phyloP scores from a whole-genome alignment of 2,888 invertebrate genomes.

The Campopleginae sp. region DNA sequence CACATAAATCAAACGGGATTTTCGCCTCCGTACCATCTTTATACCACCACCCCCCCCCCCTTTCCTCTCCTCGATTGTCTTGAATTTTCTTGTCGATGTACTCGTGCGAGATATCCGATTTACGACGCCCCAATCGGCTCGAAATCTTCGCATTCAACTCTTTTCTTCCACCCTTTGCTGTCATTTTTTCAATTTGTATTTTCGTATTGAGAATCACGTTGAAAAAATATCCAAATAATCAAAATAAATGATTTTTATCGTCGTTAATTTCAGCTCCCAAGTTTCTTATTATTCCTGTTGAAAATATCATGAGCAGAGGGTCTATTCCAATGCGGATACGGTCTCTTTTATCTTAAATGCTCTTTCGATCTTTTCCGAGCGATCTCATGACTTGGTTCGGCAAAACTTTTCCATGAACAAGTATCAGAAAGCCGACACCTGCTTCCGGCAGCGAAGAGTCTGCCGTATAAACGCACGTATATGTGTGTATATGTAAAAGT shows the following conservation, averaged over 20 bases:
- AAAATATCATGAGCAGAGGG: constrained; percentile 8
- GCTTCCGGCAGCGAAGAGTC: constrained; percentile 48
- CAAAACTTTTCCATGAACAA: constrained; percentile 57
- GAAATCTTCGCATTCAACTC: not conserved
- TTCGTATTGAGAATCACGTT: not conserved
- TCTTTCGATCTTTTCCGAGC: constrained; percentile 35
- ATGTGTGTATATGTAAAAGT: constrained; percentile 9
- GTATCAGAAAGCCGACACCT: constrained; percentile 63
- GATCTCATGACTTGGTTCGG: constrained; percentile 30
- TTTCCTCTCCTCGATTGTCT: constrained; percentile 51
- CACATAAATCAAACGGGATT: constrained; percentile 67
- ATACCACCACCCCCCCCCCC: not conserved
- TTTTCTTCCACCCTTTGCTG: not conserved
- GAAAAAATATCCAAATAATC: not conserved
- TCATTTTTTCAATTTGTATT: not conserved
- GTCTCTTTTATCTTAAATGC: constrained; percentile 21
- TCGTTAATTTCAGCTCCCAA: not conserved
- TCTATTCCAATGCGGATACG: constrained; percentile 24
- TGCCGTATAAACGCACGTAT: not conserved
- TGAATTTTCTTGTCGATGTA: constrained; percentile 52
- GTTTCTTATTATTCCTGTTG: not conserved
- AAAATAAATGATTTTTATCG: not conserved
- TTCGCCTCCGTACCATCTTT: constrained; percentile 16
- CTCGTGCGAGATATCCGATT: constrained; percentile 44
- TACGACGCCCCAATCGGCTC: constrained; percentile 7